Evolutionary conservation across 2,113 vertebrate species (phyloP).

Genomic region (Apus apus): DNA sequence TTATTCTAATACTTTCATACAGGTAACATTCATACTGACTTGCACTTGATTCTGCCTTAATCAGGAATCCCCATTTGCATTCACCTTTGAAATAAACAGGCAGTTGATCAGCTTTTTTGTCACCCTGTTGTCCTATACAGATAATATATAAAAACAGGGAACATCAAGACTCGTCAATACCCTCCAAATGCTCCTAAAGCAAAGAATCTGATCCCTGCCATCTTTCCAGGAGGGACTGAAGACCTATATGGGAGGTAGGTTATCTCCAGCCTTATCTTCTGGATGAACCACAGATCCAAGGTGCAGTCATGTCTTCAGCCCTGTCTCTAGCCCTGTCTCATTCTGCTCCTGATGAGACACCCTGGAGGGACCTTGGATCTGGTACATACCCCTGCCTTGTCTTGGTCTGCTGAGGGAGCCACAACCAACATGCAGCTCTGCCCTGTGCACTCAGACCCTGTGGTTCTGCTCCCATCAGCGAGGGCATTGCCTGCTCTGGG

Average conservation of each 20-base stretch:
- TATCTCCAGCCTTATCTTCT: background rate
- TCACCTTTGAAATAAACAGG: background rate
- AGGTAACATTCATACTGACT: background rate
- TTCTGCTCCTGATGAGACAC: background rate
- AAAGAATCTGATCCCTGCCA: background rate
- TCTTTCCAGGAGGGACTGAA: background rate
- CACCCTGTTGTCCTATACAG: background rate
- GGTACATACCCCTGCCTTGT: background rate
- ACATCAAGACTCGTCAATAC: background rate
- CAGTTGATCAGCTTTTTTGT: background rate
- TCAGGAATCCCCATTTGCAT: background rate
- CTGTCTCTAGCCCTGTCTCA: background rate
- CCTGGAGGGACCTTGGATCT: background rate
- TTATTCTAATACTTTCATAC: background rate
- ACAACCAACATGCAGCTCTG: background rate
- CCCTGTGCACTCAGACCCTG: background rate
- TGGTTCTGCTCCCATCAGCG: background rate
- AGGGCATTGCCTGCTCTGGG: background rate
- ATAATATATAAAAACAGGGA: background rate
- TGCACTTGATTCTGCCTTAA: background rate
- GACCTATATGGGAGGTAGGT: background rate
- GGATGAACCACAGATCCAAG: background rate
- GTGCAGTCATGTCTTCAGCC: background rate
- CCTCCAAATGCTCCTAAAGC: background rate
- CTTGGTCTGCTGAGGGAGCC: background rate